Conservation (phyloP, 37 sponge, comb jelly and placozoan genomes). For the Cliona cf. orientalis region DNA sequence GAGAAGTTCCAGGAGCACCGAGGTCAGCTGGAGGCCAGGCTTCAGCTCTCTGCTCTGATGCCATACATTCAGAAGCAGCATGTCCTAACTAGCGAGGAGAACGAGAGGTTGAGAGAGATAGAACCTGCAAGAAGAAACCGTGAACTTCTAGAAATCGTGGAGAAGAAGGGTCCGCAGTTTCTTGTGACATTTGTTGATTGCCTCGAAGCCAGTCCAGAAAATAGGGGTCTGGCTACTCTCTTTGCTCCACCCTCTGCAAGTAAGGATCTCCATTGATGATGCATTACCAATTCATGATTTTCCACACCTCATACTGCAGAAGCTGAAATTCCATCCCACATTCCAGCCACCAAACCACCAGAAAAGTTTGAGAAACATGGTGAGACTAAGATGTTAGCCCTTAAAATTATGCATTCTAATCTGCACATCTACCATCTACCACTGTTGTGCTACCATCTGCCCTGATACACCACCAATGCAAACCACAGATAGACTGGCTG, state of each 20-base stretch:
- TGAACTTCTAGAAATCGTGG: background rate
- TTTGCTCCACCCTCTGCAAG: slow-evolving; percentile 1
- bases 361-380: too few relatives aligned
- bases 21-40: background rate
- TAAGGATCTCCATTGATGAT: background rate
- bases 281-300: too few relatives aligned
- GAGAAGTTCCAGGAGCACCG: slow-evolving; percentile 8
- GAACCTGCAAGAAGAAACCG: background rate
- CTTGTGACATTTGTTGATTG: slow-evolving; percentile 31
- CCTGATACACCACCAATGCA: too few relatives aligned
- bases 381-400: too few relatives aligned
- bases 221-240: background rate
- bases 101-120: background rate
- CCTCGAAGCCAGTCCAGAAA: slow-evolving; percentile 18
- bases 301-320: background rate
- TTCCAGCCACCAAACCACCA: background rate
- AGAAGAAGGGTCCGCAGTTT: background rate
- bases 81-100: slow-evolving; percentile 17
- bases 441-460: too few relatives aligned
- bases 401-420: too few relatives aligned
- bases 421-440: too few relatives aligned
- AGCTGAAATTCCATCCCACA: background rate
- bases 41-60: slow-evolving; percentile 9
- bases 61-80: slow-evolving; percentile 24
- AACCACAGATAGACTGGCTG: too few relatives aligned